phyloP scores from a whole-genome alignment of 1,140 invertebrate genomes.

The Nasonia longicornis region DNA sequence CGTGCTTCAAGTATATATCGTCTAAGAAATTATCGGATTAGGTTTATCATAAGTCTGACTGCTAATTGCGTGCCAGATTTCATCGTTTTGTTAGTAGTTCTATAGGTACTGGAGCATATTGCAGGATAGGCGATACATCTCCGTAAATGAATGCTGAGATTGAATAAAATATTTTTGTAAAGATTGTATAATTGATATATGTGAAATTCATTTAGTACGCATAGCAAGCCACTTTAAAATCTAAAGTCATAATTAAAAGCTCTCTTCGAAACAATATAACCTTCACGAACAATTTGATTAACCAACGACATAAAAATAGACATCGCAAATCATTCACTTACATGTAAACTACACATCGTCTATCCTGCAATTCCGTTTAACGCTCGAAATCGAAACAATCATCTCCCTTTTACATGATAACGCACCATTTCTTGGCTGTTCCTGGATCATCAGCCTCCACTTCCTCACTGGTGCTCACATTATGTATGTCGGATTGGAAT shows the following conservation, averaged over 20 bases:
- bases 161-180: conserved; percentile 23
- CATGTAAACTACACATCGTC: conserved; percentile 27
- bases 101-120: conserved; percentile 21
- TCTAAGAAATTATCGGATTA: conserved; percentile 23
- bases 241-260: conserved; percentile 27
- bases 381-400: conserved; percentile 5
- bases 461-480: conserved; percentile 45
- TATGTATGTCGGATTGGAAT: conserved; percentile 51
- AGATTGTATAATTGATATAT: neutral
- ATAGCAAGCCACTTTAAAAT: conserved; percentile 24
- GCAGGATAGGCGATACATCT: conserved; percentile 40
- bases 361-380: conserved; percentile 40
- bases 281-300: neutral
- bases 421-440: conserved; percentile 57
- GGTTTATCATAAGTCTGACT: conserved; percentile 21
- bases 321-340: neutral
- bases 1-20: conserved; percentile 3
- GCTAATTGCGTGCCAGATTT: neutral
- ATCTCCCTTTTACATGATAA: conserved; percentile 57
- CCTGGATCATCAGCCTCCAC: conserved; percentile 38
- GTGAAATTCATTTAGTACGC: conserved; percentile 1
- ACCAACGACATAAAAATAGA: neutral
- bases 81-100: conserved; percentile 16
- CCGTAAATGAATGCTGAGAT: conserved; percentile 11
- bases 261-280: neutral